Evolutionary conservation across 2,888 invertebrate species (phyloP).

Genomic region (Cremastinae sp.): DNA sequence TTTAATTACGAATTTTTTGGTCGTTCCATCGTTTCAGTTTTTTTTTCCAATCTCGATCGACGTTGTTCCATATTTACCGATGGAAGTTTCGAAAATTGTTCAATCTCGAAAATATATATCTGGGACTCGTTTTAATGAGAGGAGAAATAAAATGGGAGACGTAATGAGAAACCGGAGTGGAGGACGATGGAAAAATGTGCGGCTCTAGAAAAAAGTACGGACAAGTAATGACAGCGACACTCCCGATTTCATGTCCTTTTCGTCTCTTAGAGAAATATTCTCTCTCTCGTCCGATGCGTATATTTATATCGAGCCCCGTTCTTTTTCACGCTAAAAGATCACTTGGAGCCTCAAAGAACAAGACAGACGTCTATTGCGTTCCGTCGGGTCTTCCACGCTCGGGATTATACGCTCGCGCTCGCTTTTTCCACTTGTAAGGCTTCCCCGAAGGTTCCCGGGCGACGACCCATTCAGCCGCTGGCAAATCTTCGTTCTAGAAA

Average conservation of each 20-base stretch:
- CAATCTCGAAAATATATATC: constrained; percentile 24
- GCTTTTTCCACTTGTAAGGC: constrained; percentile 62
- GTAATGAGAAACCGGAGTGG: not conserved
- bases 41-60: not conserved
- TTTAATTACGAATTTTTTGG: not conserved
- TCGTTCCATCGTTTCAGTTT: not conserved
- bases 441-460: constrained; percentile 43
- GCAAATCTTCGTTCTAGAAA: not conserved
- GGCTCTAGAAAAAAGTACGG: constrained; percentile 6
- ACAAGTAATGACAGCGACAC: constrained; percentile 25
- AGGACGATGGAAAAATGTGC: constrained; percentile 14
- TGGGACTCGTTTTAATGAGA: not conserved
- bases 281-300: not conserved
- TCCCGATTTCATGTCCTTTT: constrained; percentile 3
- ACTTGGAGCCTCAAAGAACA: constrained; percentile 66
- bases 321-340: constrained; percentile 29
- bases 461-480: constrained; percentile 6
- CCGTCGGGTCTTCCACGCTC: constrained; percentile 72
- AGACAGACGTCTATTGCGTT: constrained; percentile 65
- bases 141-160: not conserved
- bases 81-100: constrained; percentile 3
- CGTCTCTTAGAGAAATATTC: constrained; percentile 13
- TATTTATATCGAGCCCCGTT: not conserved
- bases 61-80: not conserved
- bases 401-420: constrained; percentile 75